A percentile compares a stretch with the other conserved stretches of the same genome.
Evolutionary conservation across 2,888 invertebrate genomes (phyloP).

Genomic region (Tenthredo notha): DNA sequence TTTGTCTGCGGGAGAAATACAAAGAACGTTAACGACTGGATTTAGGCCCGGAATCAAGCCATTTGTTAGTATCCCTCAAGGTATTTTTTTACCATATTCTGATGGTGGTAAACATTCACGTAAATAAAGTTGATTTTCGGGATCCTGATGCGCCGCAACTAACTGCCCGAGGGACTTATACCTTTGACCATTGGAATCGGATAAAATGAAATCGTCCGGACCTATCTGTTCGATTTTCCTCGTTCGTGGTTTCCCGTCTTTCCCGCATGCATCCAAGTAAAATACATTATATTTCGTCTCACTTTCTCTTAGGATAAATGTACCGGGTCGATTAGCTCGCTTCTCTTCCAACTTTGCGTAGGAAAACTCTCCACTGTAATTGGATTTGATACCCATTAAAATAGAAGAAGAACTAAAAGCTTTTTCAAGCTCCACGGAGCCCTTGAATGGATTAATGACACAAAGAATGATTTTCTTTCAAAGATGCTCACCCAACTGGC

Average conservation of each 20-base stretch:
- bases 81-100: conserved; percentile 85
- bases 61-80: neutral
- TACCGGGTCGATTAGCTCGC: conserved; percentile 86
- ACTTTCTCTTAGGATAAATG: conserved; percentile 91
- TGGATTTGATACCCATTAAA: conserved; percentile 57
- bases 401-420: conserved; percentile 33
- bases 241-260: conserved; percentile 78
- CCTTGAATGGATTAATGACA: neutral
- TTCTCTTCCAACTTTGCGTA: conserved; percentile 91
- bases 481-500: conserved; percentile 88
- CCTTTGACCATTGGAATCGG: conserved; percentile 76
- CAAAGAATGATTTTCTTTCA: conserved; percentile 47
- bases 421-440: neutral
- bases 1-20: conserved; percentile 80
- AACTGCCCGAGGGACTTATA: conserved; percentile 84
- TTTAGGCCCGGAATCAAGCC: neutral
- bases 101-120: conserved; percentile 91
- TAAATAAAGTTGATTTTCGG: conserved; percentile 82
- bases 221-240: conserved; percentile 78
- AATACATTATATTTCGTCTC: conserved; percentile 89
- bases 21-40: conserved; percentile 6
- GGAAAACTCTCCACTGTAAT: conserved; percentile 88
- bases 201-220: conserved; percentile 81
- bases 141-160: conserved; percentile 83
- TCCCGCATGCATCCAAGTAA: conserved; percentile 90